Evolutionary conservation across 2,113 vertebrate genomes (phyloP).

Genomic region (Gambusia affinis): DNA sequence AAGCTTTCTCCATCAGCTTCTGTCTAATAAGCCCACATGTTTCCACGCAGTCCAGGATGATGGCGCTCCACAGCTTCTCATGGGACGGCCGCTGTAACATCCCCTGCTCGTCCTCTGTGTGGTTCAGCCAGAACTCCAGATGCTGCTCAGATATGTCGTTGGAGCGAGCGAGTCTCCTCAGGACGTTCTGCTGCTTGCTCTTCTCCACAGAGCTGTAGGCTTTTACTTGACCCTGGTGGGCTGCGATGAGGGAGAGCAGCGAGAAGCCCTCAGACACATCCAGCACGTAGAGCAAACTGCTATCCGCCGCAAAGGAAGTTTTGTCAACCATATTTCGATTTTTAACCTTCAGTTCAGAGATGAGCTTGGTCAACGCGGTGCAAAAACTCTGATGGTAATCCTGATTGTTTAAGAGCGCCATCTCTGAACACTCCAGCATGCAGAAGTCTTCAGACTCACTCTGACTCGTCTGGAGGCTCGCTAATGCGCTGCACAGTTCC

Average conservation of each 20-base stretch:
- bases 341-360: constrained; percentile 74
- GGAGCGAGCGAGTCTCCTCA: constrained; percentile 83
- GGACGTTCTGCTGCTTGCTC: constrained; percentile 85
- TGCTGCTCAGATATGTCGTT: constrained; percentile 84
- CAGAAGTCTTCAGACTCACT: constrained; percentile 70
- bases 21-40: constrained; percentile 93
- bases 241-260: constrained; percentile 89
- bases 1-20: constrained; percentile 96
- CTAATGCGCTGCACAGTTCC: constrained; percentile 90
- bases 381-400: constrained; percentile 87
- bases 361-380: constrained; percentile 84
- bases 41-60: constrained; percentile 95
- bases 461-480: constrained; percentile 86
- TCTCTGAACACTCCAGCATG: constrained; percentile 89
- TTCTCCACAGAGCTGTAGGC: constrained; percentile 95
- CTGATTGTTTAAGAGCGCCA: constrained; percentile 89
- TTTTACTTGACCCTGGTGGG: constrained; percentile 85
- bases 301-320: constrained; percentile 7
- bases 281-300: constrained; percentile 85
- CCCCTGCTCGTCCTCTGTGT: constrained; percentile 87
- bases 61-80: constrained; percentile 94
- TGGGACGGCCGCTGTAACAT: constrained; percentile 89
- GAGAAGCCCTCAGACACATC: constrained; percentile 98
- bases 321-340: constrained; percentile 53
- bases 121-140: constrained; percentile 92